These are phyloP conservation scores for Phodopus roborovskii DNA, from an alignment of 2,113 vertebrate genomes.

Conservation along the genomic window DNA sequence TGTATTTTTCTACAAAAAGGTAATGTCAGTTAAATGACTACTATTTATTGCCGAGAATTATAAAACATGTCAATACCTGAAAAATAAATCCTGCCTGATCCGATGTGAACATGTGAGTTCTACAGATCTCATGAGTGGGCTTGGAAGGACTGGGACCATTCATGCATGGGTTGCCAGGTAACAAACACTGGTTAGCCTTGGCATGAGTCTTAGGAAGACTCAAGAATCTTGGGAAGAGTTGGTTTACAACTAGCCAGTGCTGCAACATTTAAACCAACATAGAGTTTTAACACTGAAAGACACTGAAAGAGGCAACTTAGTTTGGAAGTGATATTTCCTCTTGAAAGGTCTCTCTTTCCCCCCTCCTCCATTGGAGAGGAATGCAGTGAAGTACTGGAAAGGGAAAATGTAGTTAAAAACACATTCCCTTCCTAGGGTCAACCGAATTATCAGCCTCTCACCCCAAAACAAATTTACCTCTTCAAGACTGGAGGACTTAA, in stretches of 20 bases:
- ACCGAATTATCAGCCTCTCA: constrained; percentile 64
- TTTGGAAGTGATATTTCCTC: constrained; percentile 26
- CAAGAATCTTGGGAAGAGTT: neutral
- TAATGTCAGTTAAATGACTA: constrained; percentile 18
- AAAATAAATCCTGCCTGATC: neutral
- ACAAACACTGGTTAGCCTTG: neutral
- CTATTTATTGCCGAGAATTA: constrained; percentile 20
- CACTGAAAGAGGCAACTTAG: constrained; percentile 38
- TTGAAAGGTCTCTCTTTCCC: neutral
- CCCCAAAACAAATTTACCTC: constrained; percentile 69
- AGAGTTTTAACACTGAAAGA: constrained; percentile 46
- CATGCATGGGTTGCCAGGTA: neutral
- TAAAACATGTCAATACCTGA: neutral
- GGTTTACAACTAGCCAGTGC: neutral
- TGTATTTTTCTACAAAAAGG: neutral
- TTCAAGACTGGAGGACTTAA: constrained; percentile 58
- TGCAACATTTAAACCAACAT: neutral
- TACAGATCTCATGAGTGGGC: neutral
- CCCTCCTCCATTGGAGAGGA: neutral
- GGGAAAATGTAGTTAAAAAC: constrained; percentile 65
- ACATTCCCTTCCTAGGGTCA: constrained; percentile 59
- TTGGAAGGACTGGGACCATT: neutral
- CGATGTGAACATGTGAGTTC: neutral
- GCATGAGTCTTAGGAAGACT: neutral
- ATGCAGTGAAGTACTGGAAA: constrained; percentile 1